phyloP scores from a whole-genome alignment of 2,888 invertebrate genomes.

The Athetis lepigone region DNA sequence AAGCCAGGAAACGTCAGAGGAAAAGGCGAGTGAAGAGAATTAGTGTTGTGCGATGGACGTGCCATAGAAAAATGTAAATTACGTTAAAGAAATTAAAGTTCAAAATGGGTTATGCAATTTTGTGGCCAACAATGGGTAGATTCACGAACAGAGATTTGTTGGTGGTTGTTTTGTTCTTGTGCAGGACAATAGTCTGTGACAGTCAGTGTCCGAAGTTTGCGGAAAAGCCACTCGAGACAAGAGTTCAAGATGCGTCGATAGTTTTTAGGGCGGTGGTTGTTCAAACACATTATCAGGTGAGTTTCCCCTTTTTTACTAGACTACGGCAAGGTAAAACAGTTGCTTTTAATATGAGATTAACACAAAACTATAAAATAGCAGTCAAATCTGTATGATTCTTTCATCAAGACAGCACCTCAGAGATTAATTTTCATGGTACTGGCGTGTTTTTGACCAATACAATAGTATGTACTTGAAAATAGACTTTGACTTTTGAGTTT shows the following conservation, averaged over 20 bases:
- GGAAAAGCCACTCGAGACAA: constrained; percentile 88
- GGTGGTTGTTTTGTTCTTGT: constrained; percentile 82
- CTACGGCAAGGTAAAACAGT: too few species aligned
- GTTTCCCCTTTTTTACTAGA: constrained; percentile 56
- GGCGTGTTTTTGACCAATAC: too few species aligned
- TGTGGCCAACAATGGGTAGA: constrained; percentile 74
- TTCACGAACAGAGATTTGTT: constrained; percentile 79
- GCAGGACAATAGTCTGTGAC: constrained; percentile 88
- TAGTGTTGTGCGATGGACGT: constrained; percentile 79
- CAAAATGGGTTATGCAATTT: constrained; percentile 76
- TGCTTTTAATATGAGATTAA: too few species aligned
- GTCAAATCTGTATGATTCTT: too few species aligned
- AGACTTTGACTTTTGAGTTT: too few species aligned
- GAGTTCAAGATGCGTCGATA: constrained; percentile 89
- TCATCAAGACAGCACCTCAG: too few species aligned
- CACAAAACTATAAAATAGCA: too few species aligned
- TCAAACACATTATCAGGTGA: constrained; percentile 85
- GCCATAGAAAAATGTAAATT: constrained; percentile 80
- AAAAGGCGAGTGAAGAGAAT: constrained; percentile 79
- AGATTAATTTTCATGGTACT: too few species aligned
- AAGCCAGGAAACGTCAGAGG: constrained; percentile 82
- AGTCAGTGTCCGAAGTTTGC: constrained; percentile 88
- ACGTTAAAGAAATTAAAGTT: constrained; percentile 59
- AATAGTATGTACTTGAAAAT: too few species aligned
- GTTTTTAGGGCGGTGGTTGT: constrained; percentile 89